Base-by-base conservation (phyloP, 2,888 invertebrate species). In the Leptinotarsa tumamoca region DNA sequence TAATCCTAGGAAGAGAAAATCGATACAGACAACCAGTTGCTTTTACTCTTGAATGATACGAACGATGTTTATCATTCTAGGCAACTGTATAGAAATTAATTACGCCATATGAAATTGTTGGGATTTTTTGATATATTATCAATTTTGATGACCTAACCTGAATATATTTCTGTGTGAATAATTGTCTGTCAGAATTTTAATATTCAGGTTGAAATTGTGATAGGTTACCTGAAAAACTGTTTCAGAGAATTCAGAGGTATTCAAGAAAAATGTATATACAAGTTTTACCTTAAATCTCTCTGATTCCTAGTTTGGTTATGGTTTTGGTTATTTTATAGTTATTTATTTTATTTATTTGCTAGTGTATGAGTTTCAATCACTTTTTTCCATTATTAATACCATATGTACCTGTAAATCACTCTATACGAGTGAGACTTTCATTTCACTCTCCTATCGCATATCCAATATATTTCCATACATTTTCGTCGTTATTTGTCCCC, bases 11-110 rank as follows among this genome's bases (percentile, higher is more conserved):
- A 82, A 81, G 70, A 71, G 68, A n/a, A 80, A 90, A 83, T 90
- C 91, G 81, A 14, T 63, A 15, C 17, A 5, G 5, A 10, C 58
- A 21, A 92, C 92, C 86, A 92, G 92, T 87, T 93, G 92, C 85
- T 93, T 93, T 87, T 93, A 93, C 86, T 93, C 93, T 89, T 93
- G 86, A 84, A 68, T 63, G n/a, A n/a, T 17, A 27, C 2, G 4
- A 33, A 5, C 27, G 4, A 52, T 51, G 10, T 51, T 51, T 4
- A 4, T 52, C n/a, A n/a, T 52, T 52, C n/a, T 43, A 10, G 43
- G 2, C 43, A 43, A 43, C 21, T 61, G 23, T 27, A 61, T 17
- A 61, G 23, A 61, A 21, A 27, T 23, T 61, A 4, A 27, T 27
- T 21, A 27, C 4, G 15, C 23, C 61, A 14, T 23, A 27, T 27